Evolutionary conservation across 2,888 invertebrate species (phyloP), one percentile per base, ranked within the genome.

Genomic region (Serripes groenlandicus): DNA sequence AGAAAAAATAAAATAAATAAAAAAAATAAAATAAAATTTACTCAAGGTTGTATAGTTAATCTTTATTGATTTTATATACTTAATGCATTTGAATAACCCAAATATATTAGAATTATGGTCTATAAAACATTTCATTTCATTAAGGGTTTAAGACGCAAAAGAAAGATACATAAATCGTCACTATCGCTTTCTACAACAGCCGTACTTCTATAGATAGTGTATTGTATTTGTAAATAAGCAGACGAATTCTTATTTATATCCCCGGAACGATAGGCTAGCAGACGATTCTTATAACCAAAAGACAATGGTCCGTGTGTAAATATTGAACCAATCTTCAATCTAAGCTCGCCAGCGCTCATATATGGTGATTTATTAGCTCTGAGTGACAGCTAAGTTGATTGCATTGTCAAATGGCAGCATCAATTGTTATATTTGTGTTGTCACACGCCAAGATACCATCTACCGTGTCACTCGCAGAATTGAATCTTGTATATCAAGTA

Each of bases 371-470:
- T 83, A 83, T 83, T 76, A 76, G 79, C 34, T 54, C 52, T 69
- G 83, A 83, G 76, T 81, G 85, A 81, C 85, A 81, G 85, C 52
- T 42, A 70, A 85, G 81, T 78, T 85, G 85, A 85, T 85, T 85
- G 85, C 81, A 78, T 81, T 85, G 85, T 85, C 85, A 81, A 85
- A 83, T 79, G 79, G 83, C 78, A 83, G 78, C 85, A 85, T 85
- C 85, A 85, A 78, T 85, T 85, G 85, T 78, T 81, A 85, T 81
- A 79, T 76, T 76, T 77, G 76, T 81, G 81, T 81, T 85, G 85
- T 85, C 81, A 75, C 85, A 81, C 78, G 78, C 73, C 85, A 79
- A 60, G 81, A 78, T 81, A 76, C 69, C 71, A 81, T 85, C 81
- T 81, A 78, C 68, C 58, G 73, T 76, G 85, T 85, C 85, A 85